These are phyloP conservation scores for Schizopygopsis pylzovi DNA, from an alignment of 2,797 vertebrate species.

Conservation along the genomic window DNA sequence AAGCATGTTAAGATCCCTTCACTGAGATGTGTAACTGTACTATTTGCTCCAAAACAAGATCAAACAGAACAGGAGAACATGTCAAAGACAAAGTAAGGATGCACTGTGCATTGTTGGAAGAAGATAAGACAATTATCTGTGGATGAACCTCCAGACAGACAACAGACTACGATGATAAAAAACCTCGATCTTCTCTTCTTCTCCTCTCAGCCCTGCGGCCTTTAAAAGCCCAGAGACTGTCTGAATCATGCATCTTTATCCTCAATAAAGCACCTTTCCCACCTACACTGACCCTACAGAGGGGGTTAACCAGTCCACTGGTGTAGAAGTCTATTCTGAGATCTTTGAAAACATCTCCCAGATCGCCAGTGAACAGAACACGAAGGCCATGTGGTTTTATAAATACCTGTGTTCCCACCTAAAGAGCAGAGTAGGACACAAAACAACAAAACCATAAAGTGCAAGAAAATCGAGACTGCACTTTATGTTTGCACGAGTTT, in stretches of 20 bases:
- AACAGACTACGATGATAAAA: neutral
- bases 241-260: constrained; percentile 23
- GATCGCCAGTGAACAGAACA: constrained; percentile 10
- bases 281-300: constrained; percentile 20
- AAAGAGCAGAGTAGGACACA: neutral
- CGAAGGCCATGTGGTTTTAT: neutral
- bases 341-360: constrained; percentile 39
- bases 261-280: constrained; percentile 12
- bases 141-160: neutral
- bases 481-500: neutral
- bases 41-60: neutral
- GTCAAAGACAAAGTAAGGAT: constrained; percentile 3
- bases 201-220: neutral
- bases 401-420: constrained; percentile 14
- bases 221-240: neutral
- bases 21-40: neutral
- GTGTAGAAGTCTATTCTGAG: constrained; percentile 33
- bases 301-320: constrained; percentile 5
- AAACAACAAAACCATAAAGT: neutral
- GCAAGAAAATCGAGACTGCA: neutral
- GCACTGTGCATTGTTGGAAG: neutral
- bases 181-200: constrained; percentile 6
- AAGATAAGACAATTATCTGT: neutral
- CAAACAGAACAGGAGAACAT: neutral
- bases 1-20: neutral